Evolutionary conservation across 2,113 vertebrate genomes (phyloP).

Genomic region (Helogale parvula): DNA sequence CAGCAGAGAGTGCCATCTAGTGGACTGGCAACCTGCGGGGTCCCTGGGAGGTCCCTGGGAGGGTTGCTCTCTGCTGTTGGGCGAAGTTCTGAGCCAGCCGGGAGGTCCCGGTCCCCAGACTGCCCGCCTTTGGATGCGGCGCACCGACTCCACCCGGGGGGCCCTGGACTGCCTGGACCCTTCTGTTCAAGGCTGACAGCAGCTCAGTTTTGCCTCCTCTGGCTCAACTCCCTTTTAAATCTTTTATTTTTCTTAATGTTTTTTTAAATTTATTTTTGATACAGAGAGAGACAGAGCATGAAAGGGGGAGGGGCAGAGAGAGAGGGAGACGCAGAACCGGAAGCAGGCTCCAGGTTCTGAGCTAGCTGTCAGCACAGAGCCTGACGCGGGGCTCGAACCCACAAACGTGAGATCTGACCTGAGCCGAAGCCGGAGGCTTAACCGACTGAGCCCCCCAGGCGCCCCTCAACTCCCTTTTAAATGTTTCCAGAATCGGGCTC

Average conservation of each 20-base stretch:
- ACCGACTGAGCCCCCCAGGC: no score
- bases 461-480: background rate
- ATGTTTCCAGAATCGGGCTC: background rate
- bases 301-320: no score
- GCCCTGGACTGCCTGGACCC: background rate
- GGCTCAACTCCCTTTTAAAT: background rate
- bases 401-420: no score
- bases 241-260: no score
- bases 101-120: background rate
- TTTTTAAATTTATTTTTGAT: no score
- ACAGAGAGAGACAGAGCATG: no score
- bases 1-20: constrained; percentile 46
- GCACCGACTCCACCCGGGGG: background rate
- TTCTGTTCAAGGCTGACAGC: background rate
- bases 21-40: background rate
- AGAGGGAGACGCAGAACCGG: no score
- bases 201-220: background rate
- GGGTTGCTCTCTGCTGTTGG: background rate
- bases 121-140: background rate
- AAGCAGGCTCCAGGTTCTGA: no score
- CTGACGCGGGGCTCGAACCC: no score
- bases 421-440: no score
- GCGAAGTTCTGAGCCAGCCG: background rate
- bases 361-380: no score
- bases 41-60: background rate